Percentiles rank a stretch among this genome's conserved stretches.
phyloP scores from a whole-genome alignment of 2,113 vertebrate genomes.

The Podiceps cristatus region DNA sequence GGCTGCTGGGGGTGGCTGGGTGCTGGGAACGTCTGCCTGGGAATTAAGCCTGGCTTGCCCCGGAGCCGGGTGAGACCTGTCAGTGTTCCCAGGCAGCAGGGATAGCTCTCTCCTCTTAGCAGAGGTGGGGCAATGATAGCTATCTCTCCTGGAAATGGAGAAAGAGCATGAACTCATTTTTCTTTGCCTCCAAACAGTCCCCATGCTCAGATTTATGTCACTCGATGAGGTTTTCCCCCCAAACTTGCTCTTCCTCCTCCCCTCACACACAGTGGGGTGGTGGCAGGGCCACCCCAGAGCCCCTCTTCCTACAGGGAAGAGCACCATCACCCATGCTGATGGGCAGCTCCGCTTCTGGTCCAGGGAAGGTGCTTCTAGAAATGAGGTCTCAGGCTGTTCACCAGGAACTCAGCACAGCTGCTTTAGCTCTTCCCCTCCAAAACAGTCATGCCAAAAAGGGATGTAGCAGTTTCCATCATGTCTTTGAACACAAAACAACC shows the following conservation, averaged over 20 bases:
- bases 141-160: neutral
- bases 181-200: neutral
- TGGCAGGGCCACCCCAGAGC: neutral
- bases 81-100: neutral
- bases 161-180: neutral
- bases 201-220: neutral
- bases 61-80: neutral
- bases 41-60: neutral
- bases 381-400: neutral
- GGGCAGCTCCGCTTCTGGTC: neutral
- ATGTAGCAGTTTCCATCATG: neutral
- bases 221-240: neutral
- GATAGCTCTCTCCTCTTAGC: neutral
- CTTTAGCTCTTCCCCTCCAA: neutral
- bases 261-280: fast-evolving
- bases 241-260: neutral
- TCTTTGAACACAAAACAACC: neutral
- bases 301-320: neutral
- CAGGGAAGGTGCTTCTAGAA: neutral
- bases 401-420: neutral
- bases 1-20: neutral
- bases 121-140: neutral
- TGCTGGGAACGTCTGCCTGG: neutral
- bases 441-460: neutral
- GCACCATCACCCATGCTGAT: neutral